These are phyloP conservation scores for Phalacrocorax aristotelis DNA, from an alignment of 2,113 vertebrate species.

Conservation along the genomic window DNA sequence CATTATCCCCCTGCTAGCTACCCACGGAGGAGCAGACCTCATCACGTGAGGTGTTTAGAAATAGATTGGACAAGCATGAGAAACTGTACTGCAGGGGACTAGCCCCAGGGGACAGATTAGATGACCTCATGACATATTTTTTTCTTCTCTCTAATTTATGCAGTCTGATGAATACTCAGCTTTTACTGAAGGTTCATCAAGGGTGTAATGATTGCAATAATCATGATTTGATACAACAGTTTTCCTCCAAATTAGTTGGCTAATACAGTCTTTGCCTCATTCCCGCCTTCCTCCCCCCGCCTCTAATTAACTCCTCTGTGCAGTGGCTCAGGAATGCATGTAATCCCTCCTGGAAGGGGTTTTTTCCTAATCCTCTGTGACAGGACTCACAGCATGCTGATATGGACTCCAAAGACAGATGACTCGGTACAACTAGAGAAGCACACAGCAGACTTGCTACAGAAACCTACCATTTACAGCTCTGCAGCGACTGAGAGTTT, in stretches of 20 bases:
- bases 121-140: background rate
- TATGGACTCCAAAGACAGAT: constrained; percentile 13
- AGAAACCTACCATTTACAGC: background rate
- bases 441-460: background rate
- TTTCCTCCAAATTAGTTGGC: constrained; percentile 47
- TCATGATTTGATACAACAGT: constrained; percentile 46
- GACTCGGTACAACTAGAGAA: background rate
- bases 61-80: constrained; percentile 22
- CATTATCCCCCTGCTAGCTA: background rate
- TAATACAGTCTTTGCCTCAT: constrained; percentile 31
- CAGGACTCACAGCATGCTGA: constrained; percentile 37
- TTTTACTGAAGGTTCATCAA: constrained; percentile 13
- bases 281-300: background rate
- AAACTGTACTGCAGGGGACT: background rate
- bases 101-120: constrained; percentile 6
- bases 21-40: background rate
- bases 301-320: constrained; percentile 46
- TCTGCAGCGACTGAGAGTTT: background rate
- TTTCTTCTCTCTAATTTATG: background rate
- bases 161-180: constrained; percentile 2
- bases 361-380: constrained; percentile 38
- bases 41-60: constrained; percentile 19
- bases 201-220: constrained; percentile 27
- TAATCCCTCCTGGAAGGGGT: constrained; percentile 31
- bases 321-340: constrained; percentile 39